Evolutionary conservation across 2,888 invertebrate species (phyloP).

Genomic region (Notocelia uddmanniana): DNA sequence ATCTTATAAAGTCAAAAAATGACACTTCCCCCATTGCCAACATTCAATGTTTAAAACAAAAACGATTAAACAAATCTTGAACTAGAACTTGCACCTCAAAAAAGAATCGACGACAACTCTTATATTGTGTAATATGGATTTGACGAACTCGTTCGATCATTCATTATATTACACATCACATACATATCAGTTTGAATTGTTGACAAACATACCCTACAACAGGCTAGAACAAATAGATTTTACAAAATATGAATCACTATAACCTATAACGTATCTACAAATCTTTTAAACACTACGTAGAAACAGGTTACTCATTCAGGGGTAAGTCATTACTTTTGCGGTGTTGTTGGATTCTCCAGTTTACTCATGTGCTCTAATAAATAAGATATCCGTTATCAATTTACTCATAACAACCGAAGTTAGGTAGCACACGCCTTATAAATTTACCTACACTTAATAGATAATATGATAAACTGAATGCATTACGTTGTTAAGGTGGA

Average conservation of each 20-base stretch:
- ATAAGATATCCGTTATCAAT: constrained; percentile 47
- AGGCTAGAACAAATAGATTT: background rate
- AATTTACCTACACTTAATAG: background rate
- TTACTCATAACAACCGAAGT: constrained; percentile 45
- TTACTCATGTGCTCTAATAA: constrained; percentile 44
- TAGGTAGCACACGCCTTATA: background rate
- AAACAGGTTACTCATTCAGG: constrained; percentile 35
- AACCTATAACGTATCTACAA: constrained; percentile 4
- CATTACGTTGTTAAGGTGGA: constrained; percentile 52
- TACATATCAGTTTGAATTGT: background rate
- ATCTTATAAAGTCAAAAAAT: background rate
- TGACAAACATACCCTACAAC: background rate
- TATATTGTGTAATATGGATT: background rate
- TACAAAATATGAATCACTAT: constrained; percentile 17
- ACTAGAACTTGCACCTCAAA: no score
- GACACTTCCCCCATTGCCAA: no score
- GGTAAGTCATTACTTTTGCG: constrained; percentile 4
- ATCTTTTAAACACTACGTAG: constrained; percentile 12
- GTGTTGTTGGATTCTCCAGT: constrained; percentile 18
- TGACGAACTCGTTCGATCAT: no score
- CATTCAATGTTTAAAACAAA: no score
- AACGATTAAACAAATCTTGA: no score
- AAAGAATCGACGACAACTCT: no score
- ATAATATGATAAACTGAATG: constrained; percentile 54
- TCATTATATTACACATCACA: no score